These are phyloP conservation scores for Ciona savignyi DNA, from an alignment of 23 tunicate genomes.

Conservation along the genomic window DNA sequence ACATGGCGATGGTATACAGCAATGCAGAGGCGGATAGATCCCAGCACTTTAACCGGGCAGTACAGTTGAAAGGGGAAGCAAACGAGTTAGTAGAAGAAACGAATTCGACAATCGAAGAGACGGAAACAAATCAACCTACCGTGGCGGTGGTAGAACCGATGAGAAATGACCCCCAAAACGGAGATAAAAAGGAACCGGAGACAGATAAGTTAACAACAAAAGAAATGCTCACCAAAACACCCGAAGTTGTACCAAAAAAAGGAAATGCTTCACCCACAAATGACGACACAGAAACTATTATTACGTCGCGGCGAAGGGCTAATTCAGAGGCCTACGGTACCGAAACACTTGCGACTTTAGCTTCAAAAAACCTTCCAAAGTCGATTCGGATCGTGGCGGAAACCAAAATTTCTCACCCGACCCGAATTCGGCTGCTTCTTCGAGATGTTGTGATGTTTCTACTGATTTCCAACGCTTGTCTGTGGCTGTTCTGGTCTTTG, in stretches of 20 bases:
- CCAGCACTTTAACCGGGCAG: not conserved
- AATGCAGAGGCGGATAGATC: not conserved
- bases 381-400: slow-evolving; percentile 22
- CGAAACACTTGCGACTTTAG: not conserved
- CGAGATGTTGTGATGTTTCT: slow-evolving; percentile 64
- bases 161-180: too few species aligned
- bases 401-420: slow-evolving; percentile 25
- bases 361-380: not conserved
- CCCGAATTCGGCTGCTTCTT: slow-evolving; percentile 21
- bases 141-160: not conserved
- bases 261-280: too few species aligned
- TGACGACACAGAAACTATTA: too few species aligned
- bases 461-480: slow-evolving; percentile 54
- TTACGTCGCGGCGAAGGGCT: too few species aligned
- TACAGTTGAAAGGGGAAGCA: not conserved
- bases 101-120: not conserved
- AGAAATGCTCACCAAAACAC: too few species aligned
- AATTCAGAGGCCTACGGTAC: too few species aligned
- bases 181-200: too few species aligned
- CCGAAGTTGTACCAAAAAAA: too few species aligned
- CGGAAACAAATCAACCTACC: not conserved
- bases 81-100: not conserved
- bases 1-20: not conserved
- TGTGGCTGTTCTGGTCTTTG: slow-evolving; percentile 80
- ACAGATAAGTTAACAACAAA: too few species aligned